phyloP scores from a whole-genome alignment of 1,140 invertebrate genomes.

The Lineus longissimus region DNA sequence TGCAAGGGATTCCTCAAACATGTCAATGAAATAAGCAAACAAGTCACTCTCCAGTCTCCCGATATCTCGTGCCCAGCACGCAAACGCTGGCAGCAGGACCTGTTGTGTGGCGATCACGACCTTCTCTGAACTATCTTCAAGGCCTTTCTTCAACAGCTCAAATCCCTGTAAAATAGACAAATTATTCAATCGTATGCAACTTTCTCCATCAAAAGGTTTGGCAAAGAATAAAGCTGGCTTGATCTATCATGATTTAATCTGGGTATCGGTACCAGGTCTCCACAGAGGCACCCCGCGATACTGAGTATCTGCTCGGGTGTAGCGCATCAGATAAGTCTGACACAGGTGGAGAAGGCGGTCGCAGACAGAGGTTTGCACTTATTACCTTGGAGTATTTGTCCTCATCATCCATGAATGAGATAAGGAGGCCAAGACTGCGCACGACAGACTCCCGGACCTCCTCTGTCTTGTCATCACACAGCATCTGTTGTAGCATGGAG shows the following conservation, averaged over 20 bases:
- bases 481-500: conserved; percentile 73
- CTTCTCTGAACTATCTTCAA: conserved; percentile 40
- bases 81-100: conserved; percentile 54
- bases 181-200: too few species aligned
- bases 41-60: conserved; percentile 54
- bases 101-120: conserved; percentile 50
- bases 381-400: conserved; percentile 67
- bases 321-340: too few species aligned
- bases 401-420: conserved; percentile 64
- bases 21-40: conserved; percentile 13
- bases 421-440: conserved; percentile 63
- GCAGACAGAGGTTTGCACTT: too few species aligned
- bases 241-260: neutral
- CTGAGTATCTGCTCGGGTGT: too few species aligned
- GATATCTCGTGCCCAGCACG: conserved; percentile 64
- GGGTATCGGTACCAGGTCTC: too few species aligned
- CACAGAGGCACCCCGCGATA: too few species aligned
- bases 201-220: too few species aligned
- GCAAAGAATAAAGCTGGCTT: too few species aligned
- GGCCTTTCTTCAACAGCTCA: conserved; percentile 36
- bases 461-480: conserved; percentile 68
- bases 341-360: too few species aligned
- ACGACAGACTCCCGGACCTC: conserved; percentile 63
- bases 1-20: too few species aligned
- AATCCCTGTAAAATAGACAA: conserved; percentile 34